Base-by-base conservation (phyloP, 2,113 vertebrate species). In the Pao palembangensis region DNA sequence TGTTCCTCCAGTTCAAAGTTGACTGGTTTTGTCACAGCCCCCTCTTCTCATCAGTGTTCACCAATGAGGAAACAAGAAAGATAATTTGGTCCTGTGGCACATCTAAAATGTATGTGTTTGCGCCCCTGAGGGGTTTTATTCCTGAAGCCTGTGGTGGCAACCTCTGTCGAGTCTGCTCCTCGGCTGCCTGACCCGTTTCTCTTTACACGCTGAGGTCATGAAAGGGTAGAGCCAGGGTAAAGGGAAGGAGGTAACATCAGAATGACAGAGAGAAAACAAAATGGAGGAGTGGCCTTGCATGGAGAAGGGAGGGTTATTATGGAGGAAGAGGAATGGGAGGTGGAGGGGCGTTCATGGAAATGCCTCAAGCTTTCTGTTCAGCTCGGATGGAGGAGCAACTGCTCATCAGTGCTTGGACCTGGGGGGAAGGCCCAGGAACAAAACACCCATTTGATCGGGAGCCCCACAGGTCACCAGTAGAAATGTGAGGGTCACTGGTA, bases 311-410 rank as follows among this genome's bases (percentile, higher is more conserved):
- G 67, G 58, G 58, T 65, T 58, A 67, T 81, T 67, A 62, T 56
- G 41, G 58, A 59, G 47, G 49, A 61, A 31, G 58, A 43, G 49
- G 58, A 10, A 44, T 25, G 1, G 56, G 58, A 34, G 14, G 44
- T 18, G 52, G 61, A 58, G 42, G 69, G 59, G 57, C 51, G 43
- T 60, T 72, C 82, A 78, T 72, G 89, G 73, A 91, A 89, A 83
- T 76, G 75, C 64, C 82, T 86, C 75, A 28, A 88, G 74, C 80
- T 65, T 86, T 91, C 81, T 82, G 77, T 83, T 88, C 80, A 83
- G 86, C 75, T 85, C 81, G 80, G 80, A 31, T 64, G n/a, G 85
- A 88, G 81, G 49, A 87, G 67, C 56, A 68, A 73, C 85, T 88
- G 73, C 75, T 85, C 82, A 83, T 76, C 78, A 31, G 58, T 64